Percentiles rank a stretch among this genome's conserved stretches.
Evolutionary conservation across 2,797 vertebrate genomes (phyloP).

Genomic region (Xyrichtys novacula): DNA sequence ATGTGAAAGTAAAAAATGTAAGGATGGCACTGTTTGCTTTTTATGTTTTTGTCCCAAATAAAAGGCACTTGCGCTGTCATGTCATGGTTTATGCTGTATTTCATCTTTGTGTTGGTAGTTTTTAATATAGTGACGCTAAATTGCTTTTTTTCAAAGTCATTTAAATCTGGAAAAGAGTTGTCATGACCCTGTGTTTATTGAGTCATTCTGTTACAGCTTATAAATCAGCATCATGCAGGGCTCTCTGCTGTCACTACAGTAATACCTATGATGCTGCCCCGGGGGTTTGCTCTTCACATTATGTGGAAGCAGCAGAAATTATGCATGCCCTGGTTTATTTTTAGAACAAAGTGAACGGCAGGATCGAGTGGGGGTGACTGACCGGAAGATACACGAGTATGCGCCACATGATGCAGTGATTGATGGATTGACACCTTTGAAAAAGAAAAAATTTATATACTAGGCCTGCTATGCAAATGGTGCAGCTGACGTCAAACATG

Average conservation of each 20-base stretch:
- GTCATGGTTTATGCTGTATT: conserved; percentile 6
- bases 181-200: not conserved
- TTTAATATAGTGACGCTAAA: not conserved
- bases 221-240: not conserved
- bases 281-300: conserved; percentile 8
- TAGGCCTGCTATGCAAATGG: not conserved
- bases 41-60: conserved; percentile 76
- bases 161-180: not conserved
- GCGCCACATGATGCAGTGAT: not conserved
- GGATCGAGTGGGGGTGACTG: not conserved
- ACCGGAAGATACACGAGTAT: not conserved
- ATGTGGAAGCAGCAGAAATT: conserved; percentile 31
- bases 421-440: not conserved
- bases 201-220: not conserved
- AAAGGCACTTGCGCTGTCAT: conserved; percentile 75
- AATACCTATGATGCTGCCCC: not conserved
- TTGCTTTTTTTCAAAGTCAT: not conserved
- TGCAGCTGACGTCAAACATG: not conserved
- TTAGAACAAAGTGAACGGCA: conserved; percentile 13
- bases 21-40: conserved; percentile 69
- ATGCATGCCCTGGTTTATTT: conserved; percentile 53
- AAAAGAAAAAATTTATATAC: too few species aligned
- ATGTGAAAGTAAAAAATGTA: conserved; percentile 54
- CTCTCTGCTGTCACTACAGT: not conserved
- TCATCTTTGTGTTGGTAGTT: not conserved